Evolutionary conservation across 2,888 invertebrate genomes (phyloP).

Genomic region (Monoplex corrugatus): DNA sequence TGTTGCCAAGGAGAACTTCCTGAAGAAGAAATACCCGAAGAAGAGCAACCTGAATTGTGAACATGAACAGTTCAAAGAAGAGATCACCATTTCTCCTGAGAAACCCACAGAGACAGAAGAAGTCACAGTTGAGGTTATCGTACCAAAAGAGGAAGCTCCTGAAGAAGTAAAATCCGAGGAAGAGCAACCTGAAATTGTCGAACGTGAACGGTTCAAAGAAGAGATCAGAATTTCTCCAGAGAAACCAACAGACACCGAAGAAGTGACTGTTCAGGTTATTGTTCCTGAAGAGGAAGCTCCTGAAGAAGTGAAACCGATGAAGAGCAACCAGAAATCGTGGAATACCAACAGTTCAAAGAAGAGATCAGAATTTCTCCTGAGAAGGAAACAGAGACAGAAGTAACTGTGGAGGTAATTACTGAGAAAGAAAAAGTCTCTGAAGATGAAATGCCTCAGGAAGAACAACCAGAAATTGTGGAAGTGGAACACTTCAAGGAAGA

Average conservation of each 20-base stretch:
- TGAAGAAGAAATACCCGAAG: no score
- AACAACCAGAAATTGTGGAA: not conserved
- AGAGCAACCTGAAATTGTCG: not conserved
- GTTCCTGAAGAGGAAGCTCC: slow-evolving; percentile 17
- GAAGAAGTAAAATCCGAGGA: not conserved
- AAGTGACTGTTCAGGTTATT: not conserved
- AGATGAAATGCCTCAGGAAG: not conserved
- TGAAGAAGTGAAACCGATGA: slow-evolving; percentile 22
- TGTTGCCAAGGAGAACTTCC: no score
- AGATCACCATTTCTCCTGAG: no score
- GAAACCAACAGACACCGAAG: slow-evolving; percentile 2
- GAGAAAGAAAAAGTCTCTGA: not conserved
- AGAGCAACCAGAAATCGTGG: not conserved
- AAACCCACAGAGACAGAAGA: slow-evolving; percentile 36
- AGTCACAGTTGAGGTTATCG: not conserved
- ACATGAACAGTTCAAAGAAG: slow-evolving; percentile 20
- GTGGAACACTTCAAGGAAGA: slow-evolving; percentile 43
- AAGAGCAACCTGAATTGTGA: not conserved
- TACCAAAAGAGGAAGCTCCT: not conserved
- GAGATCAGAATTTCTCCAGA: slow-evolving; percentile 43
- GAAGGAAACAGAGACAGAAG: not conserved
- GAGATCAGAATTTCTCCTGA: slow-evolving; percentile 41
- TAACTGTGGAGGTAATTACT: no score
- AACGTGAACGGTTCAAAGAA: slow-evolving; percentile 44
- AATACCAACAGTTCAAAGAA: slow-evolving; percentile 40